Evolutionary conservation across 2,888 invertebrate genomes (phyloP).

Genomic region (Choreutis nemorana): DNA sequence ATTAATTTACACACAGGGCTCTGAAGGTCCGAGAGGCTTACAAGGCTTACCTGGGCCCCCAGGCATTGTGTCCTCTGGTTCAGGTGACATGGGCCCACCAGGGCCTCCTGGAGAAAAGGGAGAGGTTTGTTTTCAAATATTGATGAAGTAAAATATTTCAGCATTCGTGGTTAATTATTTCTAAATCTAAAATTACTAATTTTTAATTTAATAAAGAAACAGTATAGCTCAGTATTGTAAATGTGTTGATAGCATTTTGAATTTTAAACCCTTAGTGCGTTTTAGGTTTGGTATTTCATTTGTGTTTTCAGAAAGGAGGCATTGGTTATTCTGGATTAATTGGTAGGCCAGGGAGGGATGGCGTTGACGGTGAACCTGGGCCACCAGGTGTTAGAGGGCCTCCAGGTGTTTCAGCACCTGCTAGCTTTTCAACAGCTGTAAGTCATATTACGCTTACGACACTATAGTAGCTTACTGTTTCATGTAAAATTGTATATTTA

Average conservation of each 20-base stretch:
- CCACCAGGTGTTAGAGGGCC: slow-evolving; percentile 51
- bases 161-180: neutral
- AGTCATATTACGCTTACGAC: too few species aligned
- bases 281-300: too few species aligned
- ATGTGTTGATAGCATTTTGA: too few species aligned
- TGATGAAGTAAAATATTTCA: too few species aligned
- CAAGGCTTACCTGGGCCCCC: slow-evolving; percentile 42
- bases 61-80: slow-evolving; percentile 32
- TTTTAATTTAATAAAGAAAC: too few species aligned
- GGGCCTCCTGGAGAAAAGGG: slow-evolving; percentile 51
- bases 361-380: slow-evolving; percentile 58
- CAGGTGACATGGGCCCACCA: slow-evolving; percentile 29
- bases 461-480: too few species aligned
- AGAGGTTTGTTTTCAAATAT: slow-evolving; percentile 30
- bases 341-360: slow-evolving; percentile 50
- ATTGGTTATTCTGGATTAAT: slow-evolving; percentile 37
- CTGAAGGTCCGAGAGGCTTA: slow-evolving; percentile 40
- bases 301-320: neutral
- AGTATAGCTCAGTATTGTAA: too few species aligned
- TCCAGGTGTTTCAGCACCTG: slow-evolving; percentile 52
- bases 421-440: too few species aligned
- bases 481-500: too few species aligned
- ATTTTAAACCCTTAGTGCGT: too few species aligned
- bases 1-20: slow-evolving; percentile 46
- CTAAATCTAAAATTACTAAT: too few species aligned